Conservation (phyloP, 2,888 invertebrate species). For the Callyntrura sp. region DNA sequence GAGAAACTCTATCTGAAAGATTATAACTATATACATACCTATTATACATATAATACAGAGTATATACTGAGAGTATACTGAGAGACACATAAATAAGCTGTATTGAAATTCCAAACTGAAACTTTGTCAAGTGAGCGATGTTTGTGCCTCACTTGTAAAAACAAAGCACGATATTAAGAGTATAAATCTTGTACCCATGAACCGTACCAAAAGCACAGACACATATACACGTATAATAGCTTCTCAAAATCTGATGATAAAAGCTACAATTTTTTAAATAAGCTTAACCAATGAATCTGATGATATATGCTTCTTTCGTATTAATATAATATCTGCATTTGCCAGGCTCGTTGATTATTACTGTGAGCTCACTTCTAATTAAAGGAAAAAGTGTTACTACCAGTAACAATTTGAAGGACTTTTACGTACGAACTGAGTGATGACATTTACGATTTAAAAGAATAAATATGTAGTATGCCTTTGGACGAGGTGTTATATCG, state of each 20-base stretch:
- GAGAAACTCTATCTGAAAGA: slow-evolving; percentile 18
- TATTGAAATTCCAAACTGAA: neutral
- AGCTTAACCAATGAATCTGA: slow-evolving; percentile 52
- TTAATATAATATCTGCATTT: slow-evolving; percentile 31
- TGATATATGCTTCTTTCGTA: slow-evolving; percentile 42
- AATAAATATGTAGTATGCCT: slow-evolving; percentile 51
- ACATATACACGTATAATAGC: neutral
- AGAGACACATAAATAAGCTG: slow-evolving; percentile 34
- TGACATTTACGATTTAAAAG: neutral
- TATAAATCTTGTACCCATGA: slow-evolving; percentile 1
- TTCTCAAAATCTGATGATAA: neutral
- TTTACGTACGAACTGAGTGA: slow-evolving; percentile 17
- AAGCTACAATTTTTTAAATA: neutral
- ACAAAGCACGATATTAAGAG: neutral
- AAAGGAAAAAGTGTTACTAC: slow-evolving; percentile 36
- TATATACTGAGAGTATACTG: slow-evolving; percentile 42
- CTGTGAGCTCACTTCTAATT: slow-evolving; percentile 25
- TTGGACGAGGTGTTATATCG: slow-evolving; percentile 16
- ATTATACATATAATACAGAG: neutral
- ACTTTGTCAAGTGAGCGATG: slow-evolving; percentile 17
- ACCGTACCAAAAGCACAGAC: slow-evolving; percentile 49
- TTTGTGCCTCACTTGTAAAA: neutral
- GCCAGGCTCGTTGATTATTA: neutral
- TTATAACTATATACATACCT: slow-evolving; percentile 28
- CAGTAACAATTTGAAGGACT: neutral